Base-by-base conservation (phyloP, 64 coral and sea anemone species). In the Montipora cactus region DNA sequence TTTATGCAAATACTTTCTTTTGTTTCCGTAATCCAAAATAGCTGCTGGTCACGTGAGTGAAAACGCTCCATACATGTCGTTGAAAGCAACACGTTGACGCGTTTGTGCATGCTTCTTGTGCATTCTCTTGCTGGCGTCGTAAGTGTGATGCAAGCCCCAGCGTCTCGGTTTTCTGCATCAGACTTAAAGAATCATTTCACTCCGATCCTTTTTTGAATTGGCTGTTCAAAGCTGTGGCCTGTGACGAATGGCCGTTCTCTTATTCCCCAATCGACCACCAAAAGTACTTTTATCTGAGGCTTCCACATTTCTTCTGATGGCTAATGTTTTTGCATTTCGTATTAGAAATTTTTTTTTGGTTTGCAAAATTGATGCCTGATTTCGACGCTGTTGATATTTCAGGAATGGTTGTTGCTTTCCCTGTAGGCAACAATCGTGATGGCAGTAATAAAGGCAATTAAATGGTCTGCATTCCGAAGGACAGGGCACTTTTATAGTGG, bases 351-450 rank as follows among this genome's bases (percentile, higher is more conserved):
- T 81, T 79, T 22, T 88, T 59, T 53, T 77, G n/a, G 55, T 5
- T 9, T 59, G 48, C 15, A 50, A 78, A 25, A 22, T 25, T 81
- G 21, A 47, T 22, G 52, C 70, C 81, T 91, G 78, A 37, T n/a
- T 69, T 21, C 21, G 64, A 72, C 23, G 78, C 55, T 13, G 52
- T 71, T 23, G 19, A 21, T 7, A 21, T 81, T 73, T 55, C 28
- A 23, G 14, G 16, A 13, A 19, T 8, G 19, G 3, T 70, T 44
- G 8, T 21, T 49, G 7, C 1, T 73, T 88, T 47, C 55, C 49
- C 78, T 77, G 91, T 44, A 98, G 74, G 69, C 96, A 98, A 19
- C 96, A 98, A 28, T 95, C 96, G 21, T 98, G 96, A 53, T 98
- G 96, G 47, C 96, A 98, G 62, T 98, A 98, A 14, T 93, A 87